Conservation (phyloP, 2,113 vertebrate genomes). For the Gambusia affinis region DNA sequence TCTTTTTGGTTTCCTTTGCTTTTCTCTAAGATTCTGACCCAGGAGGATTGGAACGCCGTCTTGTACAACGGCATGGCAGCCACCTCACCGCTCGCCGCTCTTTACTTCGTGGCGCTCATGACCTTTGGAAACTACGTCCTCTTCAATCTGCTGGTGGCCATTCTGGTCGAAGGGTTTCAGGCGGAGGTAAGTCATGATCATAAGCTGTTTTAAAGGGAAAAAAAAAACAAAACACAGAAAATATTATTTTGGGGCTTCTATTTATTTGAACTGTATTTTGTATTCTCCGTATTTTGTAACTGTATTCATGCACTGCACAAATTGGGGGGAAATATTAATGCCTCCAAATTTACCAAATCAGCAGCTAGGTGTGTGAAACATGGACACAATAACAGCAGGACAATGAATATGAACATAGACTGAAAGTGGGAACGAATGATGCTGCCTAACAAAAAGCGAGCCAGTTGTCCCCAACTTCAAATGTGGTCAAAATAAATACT, state of each 20-base stretch:
- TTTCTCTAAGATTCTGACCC: constrained; percentile 88
- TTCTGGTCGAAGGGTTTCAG: constrained; percentile 96
- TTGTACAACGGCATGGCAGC: constrained; percentile 96
- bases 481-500: too few relatives aligned
- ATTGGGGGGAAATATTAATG: too few relatives aligned
- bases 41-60: constrained; percentile 97
- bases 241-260: too few relatives aligned
- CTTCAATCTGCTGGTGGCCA: constrained; percentile 96
- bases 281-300: background rate
- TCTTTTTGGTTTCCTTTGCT: constrained; percentile 2
- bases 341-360: too few relatives aligned
- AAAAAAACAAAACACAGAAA: too few relatives aligned
- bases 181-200: constrained; percentile 84
- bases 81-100: constrained; percentile 92
- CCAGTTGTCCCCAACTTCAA: background rate
- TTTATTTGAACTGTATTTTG: background rate
- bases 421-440: too few relatives aligned
- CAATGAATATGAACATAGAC: too few relatives aligned
- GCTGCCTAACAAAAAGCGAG: too few relatives aligned
- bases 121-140: constrained; percentile 97
- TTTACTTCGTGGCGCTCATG: constrained; percentile 98
- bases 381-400: too few relatives aligned
- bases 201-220: too few relatives aligned
- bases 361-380: too few relatives aligned
- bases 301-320: too few relatives aligned